These are phyloP conservation scores for Lamproptera curius DNA, from an alignment of 2,888 invertebrate species.

Conservation along the genomic window DNA sequence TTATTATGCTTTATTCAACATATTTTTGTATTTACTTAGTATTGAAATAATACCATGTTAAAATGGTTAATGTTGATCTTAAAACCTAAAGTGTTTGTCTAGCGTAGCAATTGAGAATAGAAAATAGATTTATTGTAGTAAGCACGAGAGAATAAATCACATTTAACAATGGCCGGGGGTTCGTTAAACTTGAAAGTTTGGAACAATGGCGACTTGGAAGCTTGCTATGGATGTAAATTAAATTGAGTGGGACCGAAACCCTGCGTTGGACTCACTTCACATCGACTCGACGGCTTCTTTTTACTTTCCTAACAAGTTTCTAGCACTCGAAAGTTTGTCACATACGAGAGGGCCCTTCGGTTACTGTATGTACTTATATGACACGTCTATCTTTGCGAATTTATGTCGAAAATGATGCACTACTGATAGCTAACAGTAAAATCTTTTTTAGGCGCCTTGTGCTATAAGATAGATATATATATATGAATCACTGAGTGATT, in stretches of 20 bases:
- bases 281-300: constrained; percentile 60
- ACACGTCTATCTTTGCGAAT: too few relatives aligned
- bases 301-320: constrained; percentile 71
- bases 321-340: constrained; percentile 63
- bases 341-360: constrained; percentile 43
- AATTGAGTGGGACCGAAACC: constrained; percentile 50
- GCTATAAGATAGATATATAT: too few relatives aligned
- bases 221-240: constrained; percentile 78
- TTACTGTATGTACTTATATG: neutral
- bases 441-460: too few relatives aligned
- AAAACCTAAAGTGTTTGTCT: neutral
- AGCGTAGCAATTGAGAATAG: too few relatives aligned
- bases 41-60: neutral
- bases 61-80: neutral
- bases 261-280: constrained; percentile 40
- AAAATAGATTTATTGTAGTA: too few relatives aligned
- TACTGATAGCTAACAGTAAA: too few relatives aligned
- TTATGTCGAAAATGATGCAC: too few relatives aligned
- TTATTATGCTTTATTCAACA: neutral
- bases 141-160: constrained; percentile 72
- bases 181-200: constrained; percentile 63
- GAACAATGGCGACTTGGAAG: constrained; percentile 62
- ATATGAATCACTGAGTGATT: too few relatives aligned
- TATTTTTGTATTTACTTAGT: neutral
- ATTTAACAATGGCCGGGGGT: constrained; percentile 46